A percentile compares a stretch with the other conserved stretches of the same genome.
Evolutionary conservation across 1,140 invertebrate species (phyloP).

Genomic region (Maconellicoccus hirsutus): DNA sequence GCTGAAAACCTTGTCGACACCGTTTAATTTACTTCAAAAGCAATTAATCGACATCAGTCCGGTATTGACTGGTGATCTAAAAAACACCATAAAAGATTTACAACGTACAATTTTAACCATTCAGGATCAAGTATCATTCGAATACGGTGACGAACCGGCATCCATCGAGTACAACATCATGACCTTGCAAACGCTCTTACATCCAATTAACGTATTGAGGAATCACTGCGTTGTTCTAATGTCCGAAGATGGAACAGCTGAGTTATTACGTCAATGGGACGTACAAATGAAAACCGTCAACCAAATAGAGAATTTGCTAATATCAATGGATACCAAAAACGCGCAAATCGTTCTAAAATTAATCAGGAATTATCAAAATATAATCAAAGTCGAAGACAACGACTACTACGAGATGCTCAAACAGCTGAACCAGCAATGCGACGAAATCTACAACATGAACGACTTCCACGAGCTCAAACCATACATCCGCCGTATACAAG

Average conservation of each 20-base stretch:
- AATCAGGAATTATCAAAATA: not conserved
- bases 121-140: conserved; percentile 31
- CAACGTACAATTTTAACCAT: conserved; percentile 30
- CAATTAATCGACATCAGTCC: conserved; percentile 12
- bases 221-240: conserved; percentile 14
- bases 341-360: not conserved
- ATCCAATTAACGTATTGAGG: conserved; percentile 29
- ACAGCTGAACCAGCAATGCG: not conserved
- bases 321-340: not conserved
- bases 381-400: not conserved
- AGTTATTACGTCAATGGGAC: not conserved
- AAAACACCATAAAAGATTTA: conserved; percentile 30
- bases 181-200: conserved; percentile 29
- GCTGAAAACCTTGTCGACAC: conserved; percentile 30
- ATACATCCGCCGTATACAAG: not conserved
- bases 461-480: not conserved
- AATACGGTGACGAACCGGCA: conserved; percentile 30
- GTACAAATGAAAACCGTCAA: not conserved
- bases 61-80: conserved; percentile 26
- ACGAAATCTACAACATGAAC: not conserved
- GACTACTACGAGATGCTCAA: not conserved
- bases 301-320: not conserved
- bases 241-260: not conserved
- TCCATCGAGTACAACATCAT: conserved; percentile 30
- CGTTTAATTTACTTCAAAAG: conserved; percentile 24